Conservation (phyloP, 2,888 invertebrate species). For the Oscheius sp. region DNA sequence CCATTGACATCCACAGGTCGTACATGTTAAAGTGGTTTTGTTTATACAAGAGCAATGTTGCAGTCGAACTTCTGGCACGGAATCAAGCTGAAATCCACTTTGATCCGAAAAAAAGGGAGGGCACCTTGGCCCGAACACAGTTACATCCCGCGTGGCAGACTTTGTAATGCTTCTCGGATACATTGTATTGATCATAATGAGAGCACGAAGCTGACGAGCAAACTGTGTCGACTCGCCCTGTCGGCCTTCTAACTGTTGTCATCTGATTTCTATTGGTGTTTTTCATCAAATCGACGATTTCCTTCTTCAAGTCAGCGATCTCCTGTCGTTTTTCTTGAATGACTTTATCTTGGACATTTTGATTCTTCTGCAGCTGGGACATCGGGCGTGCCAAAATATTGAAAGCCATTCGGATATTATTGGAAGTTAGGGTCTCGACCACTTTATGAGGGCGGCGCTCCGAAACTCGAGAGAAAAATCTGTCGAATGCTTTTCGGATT, state of each 20-base stretch:
- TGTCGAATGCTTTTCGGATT: neutral
- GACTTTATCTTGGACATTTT: neutral
- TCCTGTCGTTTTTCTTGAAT: neutral
- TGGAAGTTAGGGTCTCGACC: neutral
- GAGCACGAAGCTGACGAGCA: neutral
- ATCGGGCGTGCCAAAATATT: neutral
- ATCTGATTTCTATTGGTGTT: neutral
- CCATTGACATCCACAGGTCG: conserved; percentile 3
- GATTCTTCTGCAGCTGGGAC: neutral
- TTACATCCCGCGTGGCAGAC: conserved; percentile 1
- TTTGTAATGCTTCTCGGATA: neutral
- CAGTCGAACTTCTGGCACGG: neutral
- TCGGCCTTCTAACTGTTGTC: neutral
- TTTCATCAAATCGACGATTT: neutral
- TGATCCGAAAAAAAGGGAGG: neutral
- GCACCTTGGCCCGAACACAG: conserved; percentile 8
- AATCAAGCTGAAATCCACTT: conserved; percentile 9
- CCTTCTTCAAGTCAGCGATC: neutral
- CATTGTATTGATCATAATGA: neutral
- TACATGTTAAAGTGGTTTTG: neutral
- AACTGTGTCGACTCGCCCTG: neutral
- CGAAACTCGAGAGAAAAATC: conserved; percentile 4
- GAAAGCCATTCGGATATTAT: conserved; percentile 5
- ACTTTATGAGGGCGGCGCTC: neutral
- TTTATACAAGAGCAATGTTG: conserved; percentile 15